A percentile compares a stretch with the other conserved stretches of the same genome.
Evolutionary conservation across 2,797 vertebrate species (phyloP).

Genomic region (Pygocentrus nattereri): DNA sequence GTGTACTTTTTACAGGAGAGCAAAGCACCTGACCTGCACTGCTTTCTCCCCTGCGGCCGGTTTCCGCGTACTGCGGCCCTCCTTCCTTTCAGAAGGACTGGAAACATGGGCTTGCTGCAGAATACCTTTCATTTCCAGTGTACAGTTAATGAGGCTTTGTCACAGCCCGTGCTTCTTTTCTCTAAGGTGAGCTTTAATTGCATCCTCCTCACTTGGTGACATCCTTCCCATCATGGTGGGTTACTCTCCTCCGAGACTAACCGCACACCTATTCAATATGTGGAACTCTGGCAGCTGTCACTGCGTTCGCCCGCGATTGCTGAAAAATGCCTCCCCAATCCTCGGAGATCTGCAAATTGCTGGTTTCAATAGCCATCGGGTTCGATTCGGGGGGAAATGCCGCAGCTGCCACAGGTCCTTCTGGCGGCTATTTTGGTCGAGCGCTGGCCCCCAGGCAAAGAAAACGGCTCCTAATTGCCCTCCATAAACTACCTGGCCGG

Average conservation of each 20-base stretch:
- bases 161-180: constrained; percentile 47
- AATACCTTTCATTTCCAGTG: constrained; percentile 44
- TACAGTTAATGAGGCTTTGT: constrained; percentile 49
- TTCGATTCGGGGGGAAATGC: constrained; percentile 41
- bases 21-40: neutral
- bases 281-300: constrained; percentile 73
- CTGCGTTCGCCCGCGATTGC: constrained; percentile 55
- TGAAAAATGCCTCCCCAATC: constrained; percentile 55
- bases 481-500: constrained; percentile 47
- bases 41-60: neutral
- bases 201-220: constrained; percentile 55
- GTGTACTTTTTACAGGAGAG: neutral
- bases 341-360: constrained; percentile 50
- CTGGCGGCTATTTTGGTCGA: constrained; percentile 25
- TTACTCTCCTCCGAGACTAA: constrained; percentile 66
- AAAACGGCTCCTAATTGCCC: constrained; percentile 56
- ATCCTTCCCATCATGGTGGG: constrained; percentile 53
- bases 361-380: constrained; percentile 28
- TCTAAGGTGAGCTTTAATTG: constrained; percentile 61
- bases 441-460: constrained; percentile 34
- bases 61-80: neutral
- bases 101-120: constrained; percentile 34
- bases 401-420: constrained; percentile 30
- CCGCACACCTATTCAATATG: constrained; percentile 68
- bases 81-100: neutral